Evolutionary conservation across 2,113 vertebrate species (phyloP).

Genomic region (Melanostigma gelatinosum): DNA sequence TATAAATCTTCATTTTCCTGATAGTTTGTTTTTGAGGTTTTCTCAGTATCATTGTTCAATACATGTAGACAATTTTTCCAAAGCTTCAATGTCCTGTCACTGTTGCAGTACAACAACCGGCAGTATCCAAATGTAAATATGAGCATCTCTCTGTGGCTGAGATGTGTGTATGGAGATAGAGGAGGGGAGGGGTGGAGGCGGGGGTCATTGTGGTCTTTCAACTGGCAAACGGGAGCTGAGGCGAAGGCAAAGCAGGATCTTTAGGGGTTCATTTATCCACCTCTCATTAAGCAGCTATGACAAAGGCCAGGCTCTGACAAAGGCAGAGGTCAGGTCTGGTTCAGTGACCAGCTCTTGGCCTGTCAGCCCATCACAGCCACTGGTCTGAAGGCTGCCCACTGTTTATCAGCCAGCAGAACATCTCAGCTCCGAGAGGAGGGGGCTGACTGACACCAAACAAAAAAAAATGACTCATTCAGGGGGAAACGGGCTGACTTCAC

Average conservation of each 20-base stretch:
- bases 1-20: neutral
- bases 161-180: constrained; percentile 44
- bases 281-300: constrained; percentile 82
- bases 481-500: constrained; percentile 71
- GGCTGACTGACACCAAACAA: constrained; percentile 50
- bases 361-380: constrained; percentile 78
- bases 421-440: constrained; percentile 43
- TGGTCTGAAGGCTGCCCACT: constrained; percentile 73
- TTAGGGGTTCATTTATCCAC: constrained; percentile 69
- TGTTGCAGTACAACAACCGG: constrained; percentile 7
- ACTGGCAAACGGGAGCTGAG: constrained; percentile 59
- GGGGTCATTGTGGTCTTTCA: constrained; percentile 55
- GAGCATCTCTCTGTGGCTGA: constrained; percentile 38
- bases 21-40: neutral
- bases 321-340: constrained; percentile 80
- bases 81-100: neutral
- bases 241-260: constrained; percentile 61
- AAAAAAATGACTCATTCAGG: constrained; percentile 61
- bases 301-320: constrained; percentile 81
- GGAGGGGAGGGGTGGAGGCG: neutral
- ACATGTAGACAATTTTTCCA: neutral
- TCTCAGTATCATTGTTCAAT: neutral
- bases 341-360: constrained; percentile 79
- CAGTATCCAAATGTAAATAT: constrained; percentile 9
- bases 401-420: constrained; percentile 72